Evolutionary conservation across 1,140 invertebrate genomes (phyloP), one percentile per base, ranked within the genome.

Genomic region (Globodera rostochiensis): DNA sequence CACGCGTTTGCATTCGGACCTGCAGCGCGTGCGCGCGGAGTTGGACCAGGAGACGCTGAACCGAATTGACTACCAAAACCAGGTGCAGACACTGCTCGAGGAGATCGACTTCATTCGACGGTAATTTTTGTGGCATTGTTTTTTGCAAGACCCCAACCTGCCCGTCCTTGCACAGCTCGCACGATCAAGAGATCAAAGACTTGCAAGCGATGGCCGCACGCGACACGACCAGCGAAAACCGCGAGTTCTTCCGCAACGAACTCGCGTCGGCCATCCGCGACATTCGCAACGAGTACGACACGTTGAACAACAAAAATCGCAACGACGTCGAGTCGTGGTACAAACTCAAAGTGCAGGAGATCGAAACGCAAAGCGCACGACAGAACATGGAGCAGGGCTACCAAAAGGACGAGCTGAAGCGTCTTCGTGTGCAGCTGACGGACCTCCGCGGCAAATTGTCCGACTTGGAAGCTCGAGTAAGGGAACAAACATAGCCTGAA

Each of bases 381-480:
- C 90, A 91, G 82, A 91, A 91, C 86, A 91, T 91, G 90, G 91
- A 92, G 82, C 90, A 91, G 60, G 89, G 90, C 5, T 91, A 91
- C 82, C 84, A 89, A 45, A 90, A 90, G 50, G 91, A 92, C 80
- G 91, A 92, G 84, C 88, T 90, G 80, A 91, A 91, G 87, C 91
- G 91, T 79, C 83, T 92, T 8, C 86, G 89, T 45, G 89, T 88
- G 71, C 89, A 90, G 81, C 84, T 92, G 70, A 86, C 87, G 19
- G 91, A 92, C 80, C 74, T 91, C 60, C 86, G 91, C 45, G 85
- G 85, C 77, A 90, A 91, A 84, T 84, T 92, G 60, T 90, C 90
- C 25, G 91, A 92, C 80, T 83, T 91, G 57, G 91, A 92, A 84
- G 90, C 90, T 25, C 90, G 91, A 79, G 91, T 91, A 84, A 88